Evolutionary conservation across 1,140 invertebrate genomes (phyloP), one percentile per base, ranked within the genome.

Genomic region (Gonatopus flavifemur): DNA sequence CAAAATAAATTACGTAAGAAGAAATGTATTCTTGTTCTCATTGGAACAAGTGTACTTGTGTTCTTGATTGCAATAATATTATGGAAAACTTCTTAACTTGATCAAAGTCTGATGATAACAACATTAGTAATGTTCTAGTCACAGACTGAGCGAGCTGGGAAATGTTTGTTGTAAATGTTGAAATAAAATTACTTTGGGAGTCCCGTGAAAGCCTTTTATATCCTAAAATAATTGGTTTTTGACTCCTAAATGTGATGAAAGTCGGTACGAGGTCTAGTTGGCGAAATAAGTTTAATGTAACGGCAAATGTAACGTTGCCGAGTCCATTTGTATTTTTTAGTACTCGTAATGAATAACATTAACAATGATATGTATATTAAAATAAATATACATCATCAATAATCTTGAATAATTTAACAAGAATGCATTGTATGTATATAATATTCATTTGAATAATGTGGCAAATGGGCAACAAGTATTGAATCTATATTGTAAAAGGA

Each of bases 1-100:
- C 90, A 94, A 85, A 90, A 86, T 59, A 93, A 92, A 80, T 81
- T 91, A 55, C 83, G 92, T 52, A 90, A 87, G 78, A 94, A 93
- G 84, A 94, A 93, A 72, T 83, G 90, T 45, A 86, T 91, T 64
- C 64, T 93, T 24, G 67, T 84, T 21, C 74, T 86, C 21, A 84
- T 93, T 53, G 76, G 86, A 41, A 75, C 82, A 35, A 70, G 86
- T 31, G 79, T 91, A 50, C 71, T 94, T 28, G 73, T 84, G 51
- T 81, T 90, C 57, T 80, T 94, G 49, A 86, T 90, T 53, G 74
- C 84, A 12, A 88, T 91, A 39, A 83, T 91, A 52, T 76, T 81
- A 47, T 84, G 74, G 75, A 58, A 77, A 22, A 71, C 57, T 47
- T 70, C 68, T 36, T 64, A 50, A 49, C 50, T 6, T 13, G 10